A percentile compares a stretch with the other conserved stretches of the same genome.
phyloP scores from a whole-genome alignment of 2,113 vertebrate genomes.

The Gopherus evgoodei region DNA sequence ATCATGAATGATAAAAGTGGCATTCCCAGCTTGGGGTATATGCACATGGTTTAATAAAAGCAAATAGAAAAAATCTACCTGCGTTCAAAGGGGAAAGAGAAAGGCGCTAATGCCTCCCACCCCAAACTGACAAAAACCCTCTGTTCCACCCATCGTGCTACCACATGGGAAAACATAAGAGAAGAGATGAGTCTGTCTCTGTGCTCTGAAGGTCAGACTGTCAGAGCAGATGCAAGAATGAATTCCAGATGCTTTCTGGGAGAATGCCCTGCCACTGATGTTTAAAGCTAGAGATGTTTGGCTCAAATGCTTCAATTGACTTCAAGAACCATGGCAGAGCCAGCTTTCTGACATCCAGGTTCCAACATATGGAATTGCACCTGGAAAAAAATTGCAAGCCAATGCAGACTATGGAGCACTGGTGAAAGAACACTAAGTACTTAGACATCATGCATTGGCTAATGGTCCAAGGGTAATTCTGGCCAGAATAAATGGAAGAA shows the following conservation, averaged over 20 bases:
- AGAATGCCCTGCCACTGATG: accelerated
- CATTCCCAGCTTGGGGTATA: conserved; percentile 45
- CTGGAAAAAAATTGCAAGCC: accelerated
- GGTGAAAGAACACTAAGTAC: not conserved
- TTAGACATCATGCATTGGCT: accelerated
- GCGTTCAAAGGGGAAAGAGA: not conserved
- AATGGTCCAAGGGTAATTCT: accelerated
- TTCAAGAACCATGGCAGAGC: not conserved
- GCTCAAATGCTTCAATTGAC: not conserved
- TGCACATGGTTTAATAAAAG: conserved; percentile 48
- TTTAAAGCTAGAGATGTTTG: accelerated
- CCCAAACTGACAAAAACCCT: not conserved
- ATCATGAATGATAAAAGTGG: conserved; percentile 70
- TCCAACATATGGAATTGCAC: accelerated
- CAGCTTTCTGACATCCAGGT: not conserved
- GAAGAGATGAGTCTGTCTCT: not conserved
- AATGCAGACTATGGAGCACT: accelerated
- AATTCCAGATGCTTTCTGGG: not conserved
- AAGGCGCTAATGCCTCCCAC: not conserved
- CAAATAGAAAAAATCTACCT: conserved; percentile 30
- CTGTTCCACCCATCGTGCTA: accelerated
- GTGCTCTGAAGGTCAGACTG: not conserved
- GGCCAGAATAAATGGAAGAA: accelerated
- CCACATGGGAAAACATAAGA: accelerated
- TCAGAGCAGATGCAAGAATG: not conserved